These are phyloP conservation scores for Anarrhichthys ocellatus DNA, from an alignment of 2,113 vertebrate species.

Conservation along the genomic window DNA sequence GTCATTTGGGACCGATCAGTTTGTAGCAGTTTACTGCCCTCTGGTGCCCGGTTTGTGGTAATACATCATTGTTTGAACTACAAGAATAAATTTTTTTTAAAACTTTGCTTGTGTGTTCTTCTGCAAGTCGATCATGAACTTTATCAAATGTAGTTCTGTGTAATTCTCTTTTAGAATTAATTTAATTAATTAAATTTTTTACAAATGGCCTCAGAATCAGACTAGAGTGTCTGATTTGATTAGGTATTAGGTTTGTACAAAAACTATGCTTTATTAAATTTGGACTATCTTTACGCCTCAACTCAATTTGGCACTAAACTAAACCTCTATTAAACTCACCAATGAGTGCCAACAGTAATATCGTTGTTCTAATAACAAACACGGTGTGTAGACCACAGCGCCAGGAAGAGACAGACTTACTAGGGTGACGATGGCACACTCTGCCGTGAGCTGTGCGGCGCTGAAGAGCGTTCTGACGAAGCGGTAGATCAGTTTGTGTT, in stretches of 20 bases:
- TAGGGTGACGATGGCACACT: constrained; percentile 99
- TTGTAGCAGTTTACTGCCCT: constrained; percentile 78
- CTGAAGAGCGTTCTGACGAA: constrained; percentile 98
- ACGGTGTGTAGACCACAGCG: not conserved
- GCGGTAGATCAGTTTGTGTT: constrained; percentile 99
- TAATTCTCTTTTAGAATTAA: too few species aligned
- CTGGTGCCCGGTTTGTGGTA: constrained; percentile 69
- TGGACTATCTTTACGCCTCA: not conserved
- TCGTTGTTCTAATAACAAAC: not conserved
- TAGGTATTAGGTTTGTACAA: too few species aligned
- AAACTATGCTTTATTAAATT: too few species aligned
- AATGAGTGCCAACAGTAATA: not conserved
- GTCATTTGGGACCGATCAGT: not conserved
- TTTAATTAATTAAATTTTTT: too few species aligned
- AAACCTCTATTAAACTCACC: not conserved
- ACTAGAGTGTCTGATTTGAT: not conserved
- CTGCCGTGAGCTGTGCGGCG: constrained; percentile 97
- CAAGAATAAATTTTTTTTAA: not conserved
- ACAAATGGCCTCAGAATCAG: not conserved
- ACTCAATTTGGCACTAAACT: not conserved
- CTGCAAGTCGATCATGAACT: not conserved
- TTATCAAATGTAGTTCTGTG: not conserved
- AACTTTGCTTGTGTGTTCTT: not conserved
- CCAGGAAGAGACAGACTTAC: constrained; percentile 81
- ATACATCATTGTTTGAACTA: not conserved